phyloP scores from a whole-genome alignment of 2,113 vertebrate genomes.

The Ophthalmolycus amberensis region DNA sequence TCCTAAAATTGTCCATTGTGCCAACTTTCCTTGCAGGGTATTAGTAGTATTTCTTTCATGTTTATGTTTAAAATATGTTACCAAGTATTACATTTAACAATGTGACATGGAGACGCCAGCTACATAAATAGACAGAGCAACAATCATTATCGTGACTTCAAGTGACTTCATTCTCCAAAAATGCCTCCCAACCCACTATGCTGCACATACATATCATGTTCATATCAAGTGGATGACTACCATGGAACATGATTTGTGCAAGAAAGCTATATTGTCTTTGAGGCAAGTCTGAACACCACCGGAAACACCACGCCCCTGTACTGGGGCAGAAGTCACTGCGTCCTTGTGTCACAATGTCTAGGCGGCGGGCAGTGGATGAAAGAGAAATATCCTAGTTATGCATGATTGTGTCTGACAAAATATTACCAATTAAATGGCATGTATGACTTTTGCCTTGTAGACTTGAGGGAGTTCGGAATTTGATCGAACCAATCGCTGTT shows the following conservation, averaged over 20 bases:
- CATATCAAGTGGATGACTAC: not conserved
- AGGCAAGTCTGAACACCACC: not conserved
- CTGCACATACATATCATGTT: conserved; percentile 12
- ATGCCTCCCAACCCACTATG: not conserved
- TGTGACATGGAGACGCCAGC: not conserved
- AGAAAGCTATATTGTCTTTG: not conserved
- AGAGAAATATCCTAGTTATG: no score
- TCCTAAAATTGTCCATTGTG: not conserved
- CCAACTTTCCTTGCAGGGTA: not conserved
- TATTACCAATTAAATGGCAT: not conserved
- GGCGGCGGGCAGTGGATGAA: not conserved
- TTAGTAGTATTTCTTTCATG: not conserved
- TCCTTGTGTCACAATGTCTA: not conserved
- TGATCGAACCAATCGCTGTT: not conserved
- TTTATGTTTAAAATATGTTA: not conserved
- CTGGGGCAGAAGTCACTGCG: not conserved
- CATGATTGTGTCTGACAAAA: not conserved
- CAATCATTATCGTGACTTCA: not conserved
- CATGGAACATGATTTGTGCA: not conserved
- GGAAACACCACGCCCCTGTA: not conserved
- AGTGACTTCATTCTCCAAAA: conserved; percentile 27
- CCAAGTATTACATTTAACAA: no score
- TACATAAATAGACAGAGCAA: not conserved
- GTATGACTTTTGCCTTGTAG: not conserved
- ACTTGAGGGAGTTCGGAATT: not conserved